Percentiles rank a stretch among this genome's conserved stretches.
Evolutionary conservation across 2,888 invertebrate genomes (phyloP).

Genomic region (Noctua janthe): DNA sequence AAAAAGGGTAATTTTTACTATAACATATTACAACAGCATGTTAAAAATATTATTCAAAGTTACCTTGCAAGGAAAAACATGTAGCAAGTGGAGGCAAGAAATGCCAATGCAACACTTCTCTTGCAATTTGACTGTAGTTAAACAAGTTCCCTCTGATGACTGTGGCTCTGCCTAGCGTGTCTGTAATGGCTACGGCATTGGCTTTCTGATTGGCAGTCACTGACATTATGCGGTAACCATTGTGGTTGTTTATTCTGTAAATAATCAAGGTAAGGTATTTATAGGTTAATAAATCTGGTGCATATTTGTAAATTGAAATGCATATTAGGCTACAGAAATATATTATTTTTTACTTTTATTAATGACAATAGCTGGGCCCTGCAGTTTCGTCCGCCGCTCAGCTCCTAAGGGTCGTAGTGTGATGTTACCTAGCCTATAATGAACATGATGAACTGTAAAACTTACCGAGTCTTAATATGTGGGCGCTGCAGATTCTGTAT

Average conservation of each 20-base stretch:
- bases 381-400: rapidly evolving
- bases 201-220: constrained; percentile 82
- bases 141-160: constrained; percentile 82
- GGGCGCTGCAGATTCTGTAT: constrained; percentile 83
- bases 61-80: constrained; percentile 85
- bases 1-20: neutral
- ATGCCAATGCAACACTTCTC: constrained; percentile 87
- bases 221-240: constrained; percentile 78
- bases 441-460: neutral
- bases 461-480: constrained; percentile 75
- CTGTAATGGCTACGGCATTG: constrained; percentile 81
- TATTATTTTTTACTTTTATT: neutral
- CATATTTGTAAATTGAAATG: neutral
- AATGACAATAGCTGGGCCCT: neutral
- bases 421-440: neutral
- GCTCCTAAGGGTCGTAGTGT: neutral
- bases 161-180: constrained; percentile 83
- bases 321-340: neutral
- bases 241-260: constrained; percentile 78
- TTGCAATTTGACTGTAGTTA: constrained; percentile 74
- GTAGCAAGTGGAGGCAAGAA: constrained; percentile 82
- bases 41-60: neutral
- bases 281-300: neutral
- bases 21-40: neutral
- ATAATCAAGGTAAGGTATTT: neutral